Conservation (phyloP, 1,140 invertebrate genomes). For the Varroa destructor region DNA sequence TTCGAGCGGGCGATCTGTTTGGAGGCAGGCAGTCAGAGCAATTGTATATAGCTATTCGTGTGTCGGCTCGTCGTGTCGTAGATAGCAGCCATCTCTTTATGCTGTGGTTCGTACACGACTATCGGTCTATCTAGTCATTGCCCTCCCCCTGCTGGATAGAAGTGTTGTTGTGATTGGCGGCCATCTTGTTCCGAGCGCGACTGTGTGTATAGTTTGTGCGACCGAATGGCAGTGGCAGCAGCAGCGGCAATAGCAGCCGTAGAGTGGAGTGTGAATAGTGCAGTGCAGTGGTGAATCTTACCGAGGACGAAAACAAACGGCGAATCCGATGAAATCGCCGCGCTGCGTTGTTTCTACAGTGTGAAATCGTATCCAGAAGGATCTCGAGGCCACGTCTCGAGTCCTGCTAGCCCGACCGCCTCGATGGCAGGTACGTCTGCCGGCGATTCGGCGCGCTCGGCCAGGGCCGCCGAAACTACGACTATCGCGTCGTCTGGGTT, state of each 20-base stretch:
- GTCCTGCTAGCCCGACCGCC: slow-evolving; percentile 17
- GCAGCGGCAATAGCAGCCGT: slow-evolving; percentile 8
- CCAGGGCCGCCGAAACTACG: no score
- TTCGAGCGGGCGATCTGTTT: no score
- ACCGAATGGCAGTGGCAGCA: neutral
- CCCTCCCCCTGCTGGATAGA: no score
- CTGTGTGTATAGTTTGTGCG: neutral
- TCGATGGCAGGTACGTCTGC: slow-evolving; percentile 27
- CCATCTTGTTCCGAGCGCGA: no score
- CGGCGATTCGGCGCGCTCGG: no score
- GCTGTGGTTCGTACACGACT: no score
- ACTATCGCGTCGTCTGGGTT: slow-evolving; percentile 3
- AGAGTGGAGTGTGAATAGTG: slow-evolving; percentile 1
- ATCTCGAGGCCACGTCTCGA: neutral
- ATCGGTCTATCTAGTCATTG: no score
- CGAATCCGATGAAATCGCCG: slow-evolving; percentile 27
- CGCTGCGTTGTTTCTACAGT: neutral
- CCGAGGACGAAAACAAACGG: slow-evolving; percentile 10
- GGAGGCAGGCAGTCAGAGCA: no score
- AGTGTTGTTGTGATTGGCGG: no score
- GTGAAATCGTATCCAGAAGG: slow-evolving; percentile 19
- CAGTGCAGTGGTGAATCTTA: slow-evolving; percentile 15
- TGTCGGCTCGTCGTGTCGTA: no score
- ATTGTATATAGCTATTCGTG: no score
- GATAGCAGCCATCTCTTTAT: no score